These are phyloP conservation scores for Dermatemys mawii DNA, from an alignment of 2,113 vertebrate genomes.

Conservation along the genomic window DNA sequence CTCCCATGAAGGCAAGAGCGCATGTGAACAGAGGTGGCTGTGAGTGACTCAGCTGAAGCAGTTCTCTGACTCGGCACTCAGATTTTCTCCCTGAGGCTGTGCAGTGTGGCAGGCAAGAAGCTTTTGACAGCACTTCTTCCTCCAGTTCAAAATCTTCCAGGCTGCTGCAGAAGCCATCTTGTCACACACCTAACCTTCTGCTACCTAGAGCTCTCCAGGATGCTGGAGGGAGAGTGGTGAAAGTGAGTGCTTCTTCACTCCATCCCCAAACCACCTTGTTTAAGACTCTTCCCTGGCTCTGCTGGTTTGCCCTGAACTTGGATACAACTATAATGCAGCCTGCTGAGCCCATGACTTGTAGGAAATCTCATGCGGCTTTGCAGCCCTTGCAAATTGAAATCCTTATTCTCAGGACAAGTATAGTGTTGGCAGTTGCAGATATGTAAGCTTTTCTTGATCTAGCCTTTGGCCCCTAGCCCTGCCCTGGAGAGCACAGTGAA, in stretches of 20 bases:
- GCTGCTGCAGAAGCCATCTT: slow-evolving; percentile 25
- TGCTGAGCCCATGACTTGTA: not conserved
- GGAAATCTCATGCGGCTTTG: not conserved
- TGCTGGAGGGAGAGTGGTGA: not conserved
- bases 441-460: not conserved
- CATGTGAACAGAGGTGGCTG: slow-evolving; percentile 25
- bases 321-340: not conserved
- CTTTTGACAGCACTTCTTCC: slow-evolving; percentile 49
- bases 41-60: slow-evolving; percentile 44
- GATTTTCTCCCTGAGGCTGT: slow-evolving; percentile 47
- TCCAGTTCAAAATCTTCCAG: slow-evolving; percentile 31
- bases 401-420: not conserved
- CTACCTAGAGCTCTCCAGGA: not conserved
- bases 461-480: not conserved
- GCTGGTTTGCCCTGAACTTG: not conserved
- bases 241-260: not conserved
- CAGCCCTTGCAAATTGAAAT: not conserved
- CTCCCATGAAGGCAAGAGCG: not conserved
- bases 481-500: not conserved
- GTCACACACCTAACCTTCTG: slow-evolving; percentile 41
- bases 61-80: slow-evolving; percentile 48
- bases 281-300: slow-evolving; percentile 16
- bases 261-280: slow-evolving; percentile 37
- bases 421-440: not conserved
- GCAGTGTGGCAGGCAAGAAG: slow-evolving; percentile 63